phyloP scores from a whole-genome alignment of 35 echinoderm and acorn worm genomes.

The Chiridota heheva region DNA sequence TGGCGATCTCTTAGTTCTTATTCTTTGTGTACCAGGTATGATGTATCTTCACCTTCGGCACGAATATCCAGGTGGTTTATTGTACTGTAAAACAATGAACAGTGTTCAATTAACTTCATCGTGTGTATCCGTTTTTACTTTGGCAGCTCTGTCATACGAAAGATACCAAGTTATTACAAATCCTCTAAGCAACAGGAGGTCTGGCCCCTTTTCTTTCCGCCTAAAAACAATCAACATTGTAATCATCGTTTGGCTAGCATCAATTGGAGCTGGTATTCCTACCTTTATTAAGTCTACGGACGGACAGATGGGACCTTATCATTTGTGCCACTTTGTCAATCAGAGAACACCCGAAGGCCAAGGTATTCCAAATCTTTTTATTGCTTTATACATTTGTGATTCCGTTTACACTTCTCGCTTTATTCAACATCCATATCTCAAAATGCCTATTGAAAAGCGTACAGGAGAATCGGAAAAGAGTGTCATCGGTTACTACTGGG shows the following conservation, averaged over 20 bases:
- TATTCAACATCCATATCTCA: background rate
- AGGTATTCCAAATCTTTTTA: background rate
- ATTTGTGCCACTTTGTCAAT: background rate
- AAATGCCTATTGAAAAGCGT: background rate
- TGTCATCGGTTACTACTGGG: background rate
- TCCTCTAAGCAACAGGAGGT: background rate
- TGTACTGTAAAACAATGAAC: slow-evolving; percentile 7
- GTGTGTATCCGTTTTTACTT: background rate
- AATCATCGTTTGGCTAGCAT: background rate
- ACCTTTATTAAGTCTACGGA: background rate
- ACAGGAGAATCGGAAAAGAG: background rate
- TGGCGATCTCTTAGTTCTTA: slow-evolving; percentile 1
- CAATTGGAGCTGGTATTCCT: background rate
- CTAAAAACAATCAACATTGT: background rate
- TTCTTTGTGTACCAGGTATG: background rate
- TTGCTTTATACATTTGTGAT: background rate
- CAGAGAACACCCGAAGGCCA: background rate
- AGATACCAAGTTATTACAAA: slow-evolving; percentile 32
- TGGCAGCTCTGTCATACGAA: slow-evolving; percentile 13
- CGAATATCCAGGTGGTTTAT: slow-evolving; percentile 5
- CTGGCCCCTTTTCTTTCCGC: background rate
- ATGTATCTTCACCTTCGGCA: background rate
- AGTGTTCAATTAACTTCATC: background rate
- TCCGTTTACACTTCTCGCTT: background rate
- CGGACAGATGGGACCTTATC: background rate